A percentile compares a stretch with the other conserved stretches of the same genome.
Conservation (phyloP, 2,888 invertebrate genomes). For the Temnothorax ravouxi region DNA sequence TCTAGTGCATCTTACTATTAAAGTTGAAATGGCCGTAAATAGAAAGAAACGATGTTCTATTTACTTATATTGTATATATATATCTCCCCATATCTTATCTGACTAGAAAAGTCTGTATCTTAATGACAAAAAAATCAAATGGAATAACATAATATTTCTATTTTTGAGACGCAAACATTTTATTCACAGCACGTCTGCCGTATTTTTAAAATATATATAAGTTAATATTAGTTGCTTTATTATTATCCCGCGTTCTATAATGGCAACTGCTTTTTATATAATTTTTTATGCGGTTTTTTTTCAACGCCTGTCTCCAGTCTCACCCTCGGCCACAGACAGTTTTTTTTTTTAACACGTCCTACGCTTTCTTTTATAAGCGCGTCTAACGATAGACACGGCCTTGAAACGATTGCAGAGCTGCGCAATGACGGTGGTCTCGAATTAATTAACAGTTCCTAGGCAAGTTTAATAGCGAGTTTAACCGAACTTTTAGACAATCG, state of each 20-base stretch:
- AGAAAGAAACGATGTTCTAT: background rate
- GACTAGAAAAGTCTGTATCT: background rate
- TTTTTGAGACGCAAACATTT: conserved; percentile 10
- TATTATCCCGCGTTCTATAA: conserved; percentile 51
- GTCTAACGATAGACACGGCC: conserved; percentile 55
- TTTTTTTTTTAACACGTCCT: conserved; percentile 53
- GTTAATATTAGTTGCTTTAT: conserved; percentile 55
- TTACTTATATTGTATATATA: background rate
- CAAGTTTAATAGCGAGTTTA: conserved; percentile 57
- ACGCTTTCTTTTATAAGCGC: conserved; percentile 49
- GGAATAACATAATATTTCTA: conserved; percentile 2
- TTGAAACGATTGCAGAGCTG: conserved; percentile 53
- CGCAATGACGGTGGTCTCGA: conserved; percentile 42
- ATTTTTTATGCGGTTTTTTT: conserved; percentile 47
- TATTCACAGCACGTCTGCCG: conserved; percentile 35
- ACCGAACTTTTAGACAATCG: conserved; percentile 71
- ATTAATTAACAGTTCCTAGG: conserved; percentile 70
- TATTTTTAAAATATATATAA: conserved; percentile 41
- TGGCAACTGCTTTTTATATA: conserved; percentile 53
- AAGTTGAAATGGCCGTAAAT: background rate
- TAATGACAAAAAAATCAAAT: background rate
- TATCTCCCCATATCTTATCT: background rate
- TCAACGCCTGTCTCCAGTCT: conserved; percentile 54
- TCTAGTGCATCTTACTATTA: background rate
- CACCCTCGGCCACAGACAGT: conserved; percentile 56